phyloP scores from a whole-genome alignment of 2,113 vertebrate species.

The Albula goreensis region DNA sequence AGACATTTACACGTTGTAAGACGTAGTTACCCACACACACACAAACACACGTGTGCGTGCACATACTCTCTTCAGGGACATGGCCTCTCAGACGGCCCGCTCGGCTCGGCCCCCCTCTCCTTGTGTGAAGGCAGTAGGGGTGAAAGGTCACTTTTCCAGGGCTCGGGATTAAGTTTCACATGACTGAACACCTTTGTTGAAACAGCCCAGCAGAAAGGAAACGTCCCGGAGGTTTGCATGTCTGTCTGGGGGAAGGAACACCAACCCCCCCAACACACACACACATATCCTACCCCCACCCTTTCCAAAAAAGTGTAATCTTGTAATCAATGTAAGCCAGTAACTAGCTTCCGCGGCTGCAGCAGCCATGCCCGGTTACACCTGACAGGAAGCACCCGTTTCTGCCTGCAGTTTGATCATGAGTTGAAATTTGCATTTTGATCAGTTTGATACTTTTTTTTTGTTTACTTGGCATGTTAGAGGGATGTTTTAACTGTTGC shows the following conservation, averaged over 20 bases:
- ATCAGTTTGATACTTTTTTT: not conserved
- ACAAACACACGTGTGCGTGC: slow-evolving; percentile 36
- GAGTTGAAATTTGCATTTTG: not conserved
- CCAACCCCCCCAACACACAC: slow-evolving; percentile 16
- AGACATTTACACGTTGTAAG: slow-evolving; percentile 50
- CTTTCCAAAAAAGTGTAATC: not conserved
- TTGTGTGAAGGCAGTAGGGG: slow-evolving; percentile 53
- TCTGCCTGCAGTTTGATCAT: not conserved
- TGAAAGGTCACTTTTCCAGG: slow-evolving; percentile 76
- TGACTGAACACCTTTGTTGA: slow-evolving; percentile 82
- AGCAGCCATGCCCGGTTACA: not conserved
- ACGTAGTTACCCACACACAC: not conserved
- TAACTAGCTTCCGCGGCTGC: not conserved
- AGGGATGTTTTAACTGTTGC: not conserved
- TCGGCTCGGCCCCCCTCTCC: slow-evolving; percentile 29
- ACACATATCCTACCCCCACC: not conserved
- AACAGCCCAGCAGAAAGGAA: slow-evolving; percentile 58
- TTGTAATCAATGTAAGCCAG: slow-evolving; percentile 14
- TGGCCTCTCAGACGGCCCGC: slow-evolving; percentile 52
- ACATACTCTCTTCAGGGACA: slow-evolving; percentile 54
- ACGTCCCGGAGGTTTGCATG: slow-evolving; percentile 57
- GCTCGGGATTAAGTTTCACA: slow-evolving; percentile 77
- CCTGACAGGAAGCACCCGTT: not conserved
- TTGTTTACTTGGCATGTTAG: not conserved
- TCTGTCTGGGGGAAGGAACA: slow-evolving; percentile 44